Base-by-base conservation (phyloP, 2,797 vertebrate species). In the Microctenopoma stevenorrisi region DNA sequence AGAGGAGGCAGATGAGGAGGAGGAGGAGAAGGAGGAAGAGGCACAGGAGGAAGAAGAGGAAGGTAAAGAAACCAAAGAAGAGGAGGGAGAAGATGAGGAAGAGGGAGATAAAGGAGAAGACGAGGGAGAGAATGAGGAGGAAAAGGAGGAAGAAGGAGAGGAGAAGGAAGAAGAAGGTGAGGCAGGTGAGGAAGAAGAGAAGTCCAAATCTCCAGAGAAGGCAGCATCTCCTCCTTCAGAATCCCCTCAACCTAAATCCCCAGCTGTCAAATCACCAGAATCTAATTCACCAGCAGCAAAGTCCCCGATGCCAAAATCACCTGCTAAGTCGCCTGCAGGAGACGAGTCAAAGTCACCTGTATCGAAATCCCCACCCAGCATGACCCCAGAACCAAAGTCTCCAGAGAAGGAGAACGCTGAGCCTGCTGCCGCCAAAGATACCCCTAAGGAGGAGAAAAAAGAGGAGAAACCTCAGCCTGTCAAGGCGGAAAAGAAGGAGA, bases 1-100 rank as follows among this genome's bases (percentile, higher is more conserved):
- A 43, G 97, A 97, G 76, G 96, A 96, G 79, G 95, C 94, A 0
- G 96, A 96, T 44, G 95, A 95, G 61, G 95, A 95, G 1, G 95
- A 94, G 12, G 93, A 93, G 22, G 90, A 84, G 0, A 57, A 81
- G 13, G 59, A 40, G 13, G 74, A 70, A 1, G 60, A 66, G 1
- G 63, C 22, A 2, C 84, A 85, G 0, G 88, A 89, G 16, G 77
- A 54, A 0, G 61, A 74, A 5, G 49, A 47, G 9, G 72, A 28
- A 0, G 82, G 63, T 10, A 64, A 67, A 4, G 76, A 53, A 0
- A 64, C 74, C 3, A 63, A 79, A 0, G 66, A 60, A 2, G 55
- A 26, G 22, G 42, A 76, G 13, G 65, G 3, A 9, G 62, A 60
- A 7, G 61, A 57, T 7, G 65, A 77, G 2, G 74, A 83, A 4